Percentiles rank a stretch among this genome's conserved stretches.
These are phyloP conservation scores for Ischnus inquisitorius DNA, from an alignment of 2,888 invertebrate genomes.

Conservation along the genomic window DNA sequence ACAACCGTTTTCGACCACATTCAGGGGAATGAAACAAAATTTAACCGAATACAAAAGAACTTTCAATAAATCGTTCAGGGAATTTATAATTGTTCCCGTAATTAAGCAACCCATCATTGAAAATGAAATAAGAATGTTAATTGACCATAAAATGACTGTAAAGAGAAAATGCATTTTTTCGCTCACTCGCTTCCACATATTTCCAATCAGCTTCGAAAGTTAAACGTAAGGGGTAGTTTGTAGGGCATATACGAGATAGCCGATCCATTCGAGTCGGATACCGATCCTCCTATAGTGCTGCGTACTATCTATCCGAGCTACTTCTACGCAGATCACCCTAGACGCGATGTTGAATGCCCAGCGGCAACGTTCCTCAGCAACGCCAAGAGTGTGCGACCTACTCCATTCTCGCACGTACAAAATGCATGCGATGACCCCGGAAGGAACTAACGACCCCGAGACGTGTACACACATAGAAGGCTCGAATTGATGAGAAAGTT, in stretches of 20 bases:
- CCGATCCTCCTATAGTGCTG: slow-evolving; percentile 30
- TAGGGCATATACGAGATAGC: slow-evolving; percentile 47
- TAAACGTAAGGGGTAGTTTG: not conserved
- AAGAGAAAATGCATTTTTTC: too few relatives aligned
- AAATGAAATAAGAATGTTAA: too few relatives aligned
- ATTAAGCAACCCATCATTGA: too few relatives aligned
- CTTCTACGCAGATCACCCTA: slow-evolving; percentile 20
- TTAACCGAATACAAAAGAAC: too few relatives aligned
- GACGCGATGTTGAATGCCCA: slow-evolving; percentile 43
- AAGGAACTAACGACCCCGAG: slow-evolving; percentile 36
- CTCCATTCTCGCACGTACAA: slow-evolving; percentile 43
- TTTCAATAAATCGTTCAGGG: too few relatives aligned
- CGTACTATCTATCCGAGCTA: slow-evolving; percentile 14
- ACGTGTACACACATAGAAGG: slow-evolving; percentile 50
- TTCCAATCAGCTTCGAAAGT: too few relatives aligned
- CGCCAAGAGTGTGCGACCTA: slow-evolving; percentile 25
- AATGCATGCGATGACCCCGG: slow-evolving; percentile 54
- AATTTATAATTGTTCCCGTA: too few relatives aligned
- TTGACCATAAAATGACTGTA: too few relatives aligned
- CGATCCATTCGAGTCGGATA: slow-evolving; percentile 35
- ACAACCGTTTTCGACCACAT: too few relatives aligned
- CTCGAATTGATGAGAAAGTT: slow-evolving; percentile 53
- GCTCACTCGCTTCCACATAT: too few relatives aligned
- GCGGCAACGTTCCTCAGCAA: slow-evolving; percentile 17
- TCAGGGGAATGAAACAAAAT: too few relatives aligned